These are phyloP conservation scores for Artibeus jamaicensis DNA, from an alignment of 2,797 vertebrate genomes.

Conservation along the genomic window DNA sequence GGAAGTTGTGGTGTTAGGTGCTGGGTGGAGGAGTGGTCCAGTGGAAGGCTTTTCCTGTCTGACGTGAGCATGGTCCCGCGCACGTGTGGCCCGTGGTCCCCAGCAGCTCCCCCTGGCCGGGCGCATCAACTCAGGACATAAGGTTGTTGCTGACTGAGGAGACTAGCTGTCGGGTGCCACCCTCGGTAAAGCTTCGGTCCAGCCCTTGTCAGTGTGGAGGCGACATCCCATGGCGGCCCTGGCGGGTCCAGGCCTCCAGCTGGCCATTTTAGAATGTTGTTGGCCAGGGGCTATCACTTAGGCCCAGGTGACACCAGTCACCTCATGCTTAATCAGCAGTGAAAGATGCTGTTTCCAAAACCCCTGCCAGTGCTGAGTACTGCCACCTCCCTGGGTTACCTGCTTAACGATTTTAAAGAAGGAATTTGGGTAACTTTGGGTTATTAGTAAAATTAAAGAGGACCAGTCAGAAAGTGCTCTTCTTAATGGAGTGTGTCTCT, in stretches of 20 bases:
- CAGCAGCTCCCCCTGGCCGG: neutral
- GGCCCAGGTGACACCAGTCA: neutral
- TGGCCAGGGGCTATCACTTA: neutral
- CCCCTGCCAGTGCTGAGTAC: neutral
- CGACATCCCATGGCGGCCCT: neutral
- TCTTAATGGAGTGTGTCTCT: neutral
- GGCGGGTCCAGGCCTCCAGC: neutral
- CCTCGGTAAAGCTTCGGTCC: neutral
- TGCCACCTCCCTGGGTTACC: neutral
- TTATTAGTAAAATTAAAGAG: slow-evolving; percentile 27
- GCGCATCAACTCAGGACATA: neutral
- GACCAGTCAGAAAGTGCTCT: neutral
- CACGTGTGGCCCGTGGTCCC: neutral
- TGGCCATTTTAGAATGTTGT: neutral
- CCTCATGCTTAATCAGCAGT: neutral
- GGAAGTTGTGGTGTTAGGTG: neutral
- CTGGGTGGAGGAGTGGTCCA: neutral
- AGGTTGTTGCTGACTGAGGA: neutral
- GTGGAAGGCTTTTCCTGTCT: neutral
- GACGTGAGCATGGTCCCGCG: neutral
- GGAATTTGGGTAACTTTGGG: neutral
- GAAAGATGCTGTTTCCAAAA: neutral
- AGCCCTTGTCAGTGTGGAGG: neutral
- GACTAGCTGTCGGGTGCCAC: neutral
- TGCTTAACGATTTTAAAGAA: neutral